Conservation (phyloP, 2,888 invertebrate genomes). For the Graphium colonna region DNA sequence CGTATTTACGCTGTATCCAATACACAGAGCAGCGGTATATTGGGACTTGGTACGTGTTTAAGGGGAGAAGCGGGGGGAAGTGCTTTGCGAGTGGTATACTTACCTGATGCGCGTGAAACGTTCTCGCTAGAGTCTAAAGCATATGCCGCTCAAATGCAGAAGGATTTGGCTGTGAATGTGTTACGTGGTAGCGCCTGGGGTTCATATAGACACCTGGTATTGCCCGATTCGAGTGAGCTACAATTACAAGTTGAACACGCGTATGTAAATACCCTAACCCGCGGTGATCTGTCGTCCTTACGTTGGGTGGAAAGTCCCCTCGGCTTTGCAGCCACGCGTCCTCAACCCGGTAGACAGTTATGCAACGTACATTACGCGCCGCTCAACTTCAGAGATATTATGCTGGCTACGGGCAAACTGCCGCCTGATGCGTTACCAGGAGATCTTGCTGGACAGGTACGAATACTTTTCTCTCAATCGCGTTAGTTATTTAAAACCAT, state of each 20-base stretch:
- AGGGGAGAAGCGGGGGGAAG: constrained; percentile 92
- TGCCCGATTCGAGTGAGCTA: constrained; percentile 70
- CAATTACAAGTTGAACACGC: constrained; percentile 90
- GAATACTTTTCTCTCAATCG: too few relatives aligned
- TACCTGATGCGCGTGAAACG: constrained; percentile 82
- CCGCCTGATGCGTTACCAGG: constrained; percentile 98
- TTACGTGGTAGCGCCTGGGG: constrained; percentile 92
- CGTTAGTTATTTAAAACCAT: too few relatives aligned
- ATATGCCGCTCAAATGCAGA: constrained; percentile 83
- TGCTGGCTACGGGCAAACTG: constrained; percentile 98
- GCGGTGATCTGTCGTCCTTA: constrained; percentile 96
- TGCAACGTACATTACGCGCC: constrained; percentile 96
- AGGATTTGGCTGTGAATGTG: constrained; percentile 93
- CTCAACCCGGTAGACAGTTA: constrained; percentile 79
- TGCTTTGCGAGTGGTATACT: constrained; percentile 85
- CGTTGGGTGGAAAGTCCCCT: constrained; percentile 93
- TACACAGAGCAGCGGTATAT: constrained; percentile 85
- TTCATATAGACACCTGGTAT: constrained; percentile 88
- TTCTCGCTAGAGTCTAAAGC: constrained; percentile 79
- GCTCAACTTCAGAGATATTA: constrained; percentile 98
- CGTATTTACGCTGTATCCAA: constrained; percentile 86
- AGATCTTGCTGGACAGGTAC: constrained; percentile 86
- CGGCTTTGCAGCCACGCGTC: constrained; percentile 46
- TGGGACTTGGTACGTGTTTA: constrained; percentile 95
- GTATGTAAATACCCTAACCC: constrained; percentile 94